Evolutionary conservation across 2,888 invertebrate genomes (phyloP), one percentile per base, ranked within the genome.

Genomic region (Polymixis flavicincta): DNA sequence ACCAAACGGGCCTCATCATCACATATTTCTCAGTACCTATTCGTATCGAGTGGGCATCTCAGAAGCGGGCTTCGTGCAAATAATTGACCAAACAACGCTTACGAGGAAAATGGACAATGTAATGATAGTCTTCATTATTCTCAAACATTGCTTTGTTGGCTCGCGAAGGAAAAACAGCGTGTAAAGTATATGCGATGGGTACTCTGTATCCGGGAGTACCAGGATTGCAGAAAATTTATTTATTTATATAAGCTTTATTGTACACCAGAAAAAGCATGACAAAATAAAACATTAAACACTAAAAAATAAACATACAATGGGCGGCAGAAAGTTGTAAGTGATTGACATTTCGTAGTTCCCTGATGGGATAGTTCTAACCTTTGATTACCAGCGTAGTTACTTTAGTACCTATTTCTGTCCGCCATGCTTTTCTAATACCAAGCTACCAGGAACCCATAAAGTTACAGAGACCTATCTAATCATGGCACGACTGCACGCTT

Each of bases 51-150:
- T 74, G 28, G n/a, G 7, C 22, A 61, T 69, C 73, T 74, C n/a
- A 81, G 70, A 85, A 83, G 14, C 57, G 28, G 28, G 8, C n/a
- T 63, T 50, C 57, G 81, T 68, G 80, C 67, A 76, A 86, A 84
- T 83, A 83, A 84, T 85, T 73, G 45, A 32, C 45, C 50, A 86
- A 84, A 86, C 79, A 85, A 63, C 25, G n/a, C 60, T 57, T 86
- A 76, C 84, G 19, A 71, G 77, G 87, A 86, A 86, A 87, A 78
- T 60, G 71, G 54, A 87, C 83, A 87, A 83, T 85, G 81, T 61
- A 65, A 63, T 55, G 37, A 68, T 61, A 68, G 54, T 64, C 54
- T 66, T 63, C 55, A 37, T 54, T 52, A n/a, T 55, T 52, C n/a
- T 73, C 52, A 60, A 76, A 71, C 73, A 69, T n/a, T 52, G 68